Evolutionary conservation across 2,888 invertebrate species (phyloP).

Genomic region (Celastrina argiolus): DNA sequence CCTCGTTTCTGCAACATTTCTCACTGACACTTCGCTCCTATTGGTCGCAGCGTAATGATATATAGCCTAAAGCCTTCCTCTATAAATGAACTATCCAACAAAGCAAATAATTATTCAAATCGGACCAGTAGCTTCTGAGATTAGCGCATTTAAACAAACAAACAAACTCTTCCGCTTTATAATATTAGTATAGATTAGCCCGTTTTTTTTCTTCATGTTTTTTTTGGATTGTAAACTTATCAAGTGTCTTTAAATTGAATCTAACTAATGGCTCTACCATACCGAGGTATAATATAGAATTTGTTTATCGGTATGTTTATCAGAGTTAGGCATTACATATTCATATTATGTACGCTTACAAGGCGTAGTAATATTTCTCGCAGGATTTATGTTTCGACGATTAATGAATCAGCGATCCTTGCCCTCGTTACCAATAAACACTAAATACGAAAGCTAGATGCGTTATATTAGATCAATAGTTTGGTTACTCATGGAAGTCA

Average conservation of each 20-base stretch:
- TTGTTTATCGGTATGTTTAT: neutral
- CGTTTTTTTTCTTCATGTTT: neutral
- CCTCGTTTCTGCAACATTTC: too few species aligned
- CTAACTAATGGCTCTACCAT: neutral
- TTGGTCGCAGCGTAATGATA: too few species aligned
- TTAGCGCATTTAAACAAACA: too few species aligned
- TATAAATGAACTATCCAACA: too few species aligned
- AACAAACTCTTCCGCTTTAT: too few species aligned
- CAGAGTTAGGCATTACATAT: constrained; percentile 4
- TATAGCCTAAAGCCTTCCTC: too few species aligned
- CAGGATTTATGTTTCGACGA: constrained; percentile 5
- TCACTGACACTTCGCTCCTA: too few species aligned
- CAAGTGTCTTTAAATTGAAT: neutral
- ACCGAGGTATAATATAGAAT: neutral
- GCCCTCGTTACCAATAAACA: neutral
- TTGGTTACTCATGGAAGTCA: too few species aligned
- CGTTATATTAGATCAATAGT: neutral
- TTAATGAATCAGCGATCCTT: constrained; percentile 17
- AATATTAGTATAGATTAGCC: neutral
- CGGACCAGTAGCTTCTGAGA: too few species aligned
- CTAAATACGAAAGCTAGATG: neutral
- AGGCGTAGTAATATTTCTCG: constrained; percentile 8
- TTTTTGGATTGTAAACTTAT: neutral
- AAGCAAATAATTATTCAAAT: too few species aligned
- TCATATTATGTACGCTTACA: constrained; percentile 20